Evolutionary conservation across 1,140 invertebrate species (phyloP).

Genomic region (Brachionus angularis): DNA sequence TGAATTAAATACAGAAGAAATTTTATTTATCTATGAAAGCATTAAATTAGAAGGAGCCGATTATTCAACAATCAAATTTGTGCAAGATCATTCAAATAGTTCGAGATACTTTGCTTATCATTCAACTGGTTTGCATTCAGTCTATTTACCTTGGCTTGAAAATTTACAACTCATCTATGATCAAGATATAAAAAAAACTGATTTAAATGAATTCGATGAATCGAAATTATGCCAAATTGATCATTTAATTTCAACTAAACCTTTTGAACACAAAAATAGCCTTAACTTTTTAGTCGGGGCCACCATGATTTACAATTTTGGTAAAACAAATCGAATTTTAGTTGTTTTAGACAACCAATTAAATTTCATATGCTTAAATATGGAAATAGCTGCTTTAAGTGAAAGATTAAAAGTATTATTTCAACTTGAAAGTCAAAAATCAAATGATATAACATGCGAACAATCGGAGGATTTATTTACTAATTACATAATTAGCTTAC

Average conservation of each 20-base stretch:
- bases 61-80: not conserved
- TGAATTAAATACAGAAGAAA: not conserved
- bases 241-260: slow-evolving; percentile 26
- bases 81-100: not conserved
- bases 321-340: not conserved
- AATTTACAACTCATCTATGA: not conserved
- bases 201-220: slow-evolving; percentile 9
- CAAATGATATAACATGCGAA: not conserved
- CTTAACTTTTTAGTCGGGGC: not conserved
- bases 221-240: not conserved
- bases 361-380: slow-evolving; percentile 10
- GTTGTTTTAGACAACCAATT: slow-evolving; percentile 19
- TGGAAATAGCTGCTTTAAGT: not conserved
- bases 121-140: slow-evolving; percentile 19
- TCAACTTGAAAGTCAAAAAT: not conserved
- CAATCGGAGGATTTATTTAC: not conserved
- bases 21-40: slow-evolving; percentile 27
- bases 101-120: slow-evolving; percentile 12
- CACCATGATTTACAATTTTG: slow-evolving; percentile 11
- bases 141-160: slow-evolving; percentile 4
- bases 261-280: not conserved
- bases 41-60: not conserved
- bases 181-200: not conserved
- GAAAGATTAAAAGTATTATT: not conserved
- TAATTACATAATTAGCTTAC: not conserved